Percentiles rank a stretch among this genome's conserved stretches.
phyloP scores from a whole-genome alignment of 2,113 vertebrate species.

The Aphyosemion australe region DNA sequence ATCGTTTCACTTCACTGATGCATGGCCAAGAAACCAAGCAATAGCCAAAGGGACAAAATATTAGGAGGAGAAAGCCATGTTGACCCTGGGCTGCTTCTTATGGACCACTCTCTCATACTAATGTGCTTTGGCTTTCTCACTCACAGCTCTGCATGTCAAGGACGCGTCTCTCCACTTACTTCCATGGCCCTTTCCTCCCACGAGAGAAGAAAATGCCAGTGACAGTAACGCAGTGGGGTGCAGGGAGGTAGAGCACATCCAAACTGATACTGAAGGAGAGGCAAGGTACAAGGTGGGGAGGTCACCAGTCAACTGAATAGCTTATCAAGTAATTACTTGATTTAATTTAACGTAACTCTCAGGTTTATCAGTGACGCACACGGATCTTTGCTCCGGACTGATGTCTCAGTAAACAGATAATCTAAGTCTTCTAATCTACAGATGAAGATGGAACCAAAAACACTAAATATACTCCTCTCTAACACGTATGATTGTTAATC shows the following conservation, averaged over 20 bases:
- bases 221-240: slow-evolving; percentile 37
- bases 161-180: slow-evolving; percentile 20
- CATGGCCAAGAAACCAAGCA: slow-evolving; percentile 56
- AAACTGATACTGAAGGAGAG: too few species aligned
- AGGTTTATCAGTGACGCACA: not conserved
- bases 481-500: not conserved
- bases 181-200: slow-evolving; percentile 29
- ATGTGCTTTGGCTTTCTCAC: slow-evolving; percentile 17
- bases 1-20: slow-evolving; percentile 62
- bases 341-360: not conserved
- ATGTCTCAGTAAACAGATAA: not conserved
- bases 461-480: not conserved
- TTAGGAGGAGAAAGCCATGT: slow-evolving; percentile 9
- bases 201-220: slow-evolving; percentile 56
- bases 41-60: slow-evolving; percentile 56
- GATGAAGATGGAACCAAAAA: not conserved
- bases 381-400: not conserved
- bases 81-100: slow-evolving; percentile 52
- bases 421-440: not conserved
- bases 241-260: too few species aligned
- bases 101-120: slow-evolving; percentile 6
- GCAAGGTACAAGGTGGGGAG: not conserved
- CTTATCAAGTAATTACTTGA: not conserved
- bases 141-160: slow-evolving; percentile 6
- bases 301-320: not conserved